Evolutionary conservation across 2,797 vertebrate species (phyloP).

Genomic region (Mormyrops boulengeri): DNA sequence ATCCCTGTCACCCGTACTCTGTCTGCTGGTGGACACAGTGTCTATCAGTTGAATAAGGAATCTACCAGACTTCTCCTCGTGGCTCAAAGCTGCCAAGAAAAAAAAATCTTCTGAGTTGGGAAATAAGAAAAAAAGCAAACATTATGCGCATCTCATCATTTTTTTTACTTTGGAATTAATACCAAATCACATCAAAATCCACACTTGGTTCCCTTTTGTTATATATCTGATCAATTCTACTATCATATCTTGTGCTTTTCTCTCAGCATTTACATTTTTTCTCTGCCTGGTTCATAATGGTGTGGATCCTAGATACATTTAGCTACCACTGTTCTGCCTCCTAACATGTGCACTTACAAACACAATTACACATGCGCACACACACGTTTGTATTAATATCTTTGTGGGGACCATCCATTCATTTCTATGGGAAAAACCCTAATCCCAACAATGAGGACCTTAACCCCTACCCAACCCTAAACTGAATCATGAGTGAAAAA

Average conservation of each 20-base stretch:
- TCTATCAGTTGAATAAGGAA: background rate
- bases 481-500: too few species aligned
- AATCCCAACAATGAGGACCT: too few species aligned
- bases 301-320: too few species aligned
- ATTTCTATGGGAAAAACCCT: too few species aligned
- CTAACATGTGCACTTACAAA: too few species aligned
- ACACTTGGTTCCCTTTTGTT: background rate
- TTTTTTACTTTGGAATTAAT: background rate
- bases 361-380: too few species aligned
- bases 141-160: background rate
- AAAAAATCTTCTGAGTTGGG: background rate
- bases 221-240: background rate
- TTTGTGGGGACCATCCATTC: too few species aligned
- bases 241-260: background rate
- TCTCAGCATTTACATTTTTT: too few species aligned
- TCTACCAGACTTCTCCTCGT: background rate
- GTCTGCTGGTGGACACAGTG: background rate
- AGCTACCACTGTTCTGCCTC: too few species aligned
- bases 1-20: background rate
- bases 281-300: too few species aligned
- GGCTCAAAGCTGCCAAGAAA: background rate
- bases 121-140: background rate
- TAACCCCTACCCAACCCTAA: too few species aligned
- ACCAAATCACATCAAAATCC: background rate
- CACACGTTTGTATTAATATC: too few species aligned